Conservation (phyloP, 2,113 vertebrate genomes). For the Zosterops japonicus region DNA sequence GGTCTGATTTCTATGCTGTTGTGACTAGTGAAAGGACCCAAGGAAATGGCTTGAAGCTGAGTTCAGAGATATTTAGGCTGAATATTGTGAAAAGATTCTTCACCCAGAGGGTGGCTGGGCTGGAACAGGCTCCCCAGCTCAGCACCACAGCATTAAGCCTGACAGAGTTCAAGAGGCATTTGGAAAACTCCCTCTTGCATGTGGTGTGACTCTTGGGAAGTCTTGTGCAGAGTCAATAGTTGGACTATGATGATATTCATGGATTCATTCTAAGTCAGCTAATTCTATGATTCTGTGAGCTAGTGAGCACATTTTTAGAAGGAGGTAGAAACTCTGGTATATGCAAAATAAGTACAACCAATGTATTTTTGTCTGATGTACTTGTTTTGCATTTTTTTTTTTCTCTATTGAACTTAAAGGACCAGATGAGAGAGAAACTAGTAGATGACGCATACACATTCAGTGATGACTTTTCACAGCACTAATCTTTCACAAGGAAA, state of each 20-base stretch:
- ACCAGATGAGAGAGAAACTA: background rate
- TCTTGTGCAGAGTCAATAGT: background rate
- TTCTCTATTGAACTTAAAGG: background rate
- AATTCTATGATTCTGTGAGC: background rate
- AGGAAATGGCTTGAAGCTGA: background rate
- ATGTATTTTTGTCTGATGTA: background rate
- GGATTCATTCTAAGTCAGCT: background rate
- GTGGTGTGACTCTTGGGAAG: background rate
- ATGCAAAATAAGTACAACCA: accelerated
- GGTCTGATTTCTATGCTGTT: background rate
- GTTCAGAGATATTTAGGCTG: background rate
- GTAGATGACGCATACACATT: background rate
- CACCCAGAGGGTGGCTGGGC: no score
- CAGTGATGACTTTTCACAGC: background rate
- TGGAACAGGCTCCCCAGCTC: background rate
- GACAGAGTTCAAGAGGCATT: background rate
- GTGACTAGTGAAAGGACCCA: background rate
- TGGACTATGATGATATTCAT: background rate
- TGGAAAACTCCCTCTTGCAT: background rate
- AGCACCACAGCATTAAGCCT: no score
- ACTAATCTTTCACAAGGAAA: background rate
- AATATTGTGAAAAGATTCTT: background rate
- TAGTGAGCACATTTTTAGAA: background rate
- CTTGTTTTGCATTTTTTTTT: background rate
- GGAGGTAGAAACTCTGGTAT: background rate